Conservation (phyloP, 2,113 vertebrate genomes). For the Thunnus maccoyii region DNA sequence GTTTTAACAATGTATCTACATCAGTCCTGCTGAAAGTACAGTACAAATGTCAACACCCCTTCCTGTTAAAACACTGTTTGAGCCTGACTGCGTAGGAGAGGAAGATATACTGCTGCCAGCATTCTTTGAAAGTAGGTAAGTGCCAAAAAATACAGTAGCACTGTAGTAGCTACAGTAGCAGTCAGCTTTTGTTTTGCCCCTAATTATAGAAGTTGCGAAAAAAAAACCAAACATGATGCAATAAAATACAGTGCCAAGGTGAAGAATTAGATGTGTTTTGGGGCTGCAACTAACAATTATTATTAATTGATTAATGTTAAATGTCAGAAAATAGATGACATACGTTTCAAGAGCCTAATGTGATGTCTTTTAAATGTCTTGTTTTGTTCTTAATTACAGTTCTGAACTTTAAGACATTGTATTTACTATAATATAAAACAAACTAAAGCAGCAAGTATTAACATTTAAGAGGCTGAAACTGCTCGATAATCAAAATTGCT, state of each 20-base stretch:
- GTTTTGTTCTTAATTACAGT: no score
- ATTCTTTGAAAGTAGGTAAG: neutral
- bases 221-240: neutral
- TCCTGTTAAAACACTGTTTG: slow-evolving; percentile 26
- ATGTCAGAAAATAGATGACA: no score
- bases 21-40: neutral
- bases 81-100: neutral
- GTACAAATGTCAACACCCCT: slow-evolving; percentile 16
- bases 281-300: no score
- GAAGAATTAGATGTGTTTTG: neutral
- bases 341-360: no score
- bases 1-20: slow-evolving; percentile 20
- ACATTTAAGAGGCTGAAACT: neutral
- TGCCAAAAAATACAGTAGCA: neutral
- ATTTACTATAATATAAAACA: no score
- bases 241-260: neutral
- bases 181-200: neutral
- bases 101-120: slow-evolving; percentile 5
- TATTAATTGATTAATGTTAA: no score
- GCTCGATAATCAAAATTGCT: neutral
- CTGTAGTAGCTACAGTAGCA: neutral
- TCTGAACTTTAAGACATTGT: no score
- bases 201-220: neutral
- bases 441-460: no score
- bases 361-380: no score